Conservation (phyloP, 2,797 vertebrate genomes). For the Cottoperca gobio region DNA sequence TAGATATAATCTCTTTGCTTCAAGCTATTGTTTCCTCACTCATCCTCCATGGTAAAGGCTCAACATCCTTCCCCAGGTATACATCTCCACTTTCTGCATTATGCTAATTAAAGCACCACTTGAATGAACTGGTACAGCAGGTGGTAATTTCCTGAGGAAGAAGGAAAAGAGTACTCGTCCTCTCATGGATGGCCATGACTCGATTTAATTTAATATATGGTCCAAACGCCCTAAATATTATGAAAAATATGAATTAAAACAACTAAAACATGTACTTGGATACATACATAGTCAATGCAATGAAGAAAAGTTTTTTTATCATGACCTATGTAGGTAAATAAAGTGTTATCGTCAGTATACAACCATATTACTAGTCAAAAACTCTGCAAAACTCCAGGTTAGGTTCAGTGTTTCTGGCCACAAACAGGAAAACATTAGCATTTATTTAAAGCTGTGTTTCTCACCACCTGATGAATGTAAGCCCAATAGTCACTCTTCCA, state of each 20-base stretch:
- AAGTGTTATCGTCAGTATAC: background rate
- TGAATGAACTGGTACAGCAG: background rate
- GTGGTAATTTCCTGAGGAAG: background rate
- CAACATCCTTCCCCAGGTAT: background rate
- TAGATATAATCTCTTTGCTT: constrained; percentile 46
- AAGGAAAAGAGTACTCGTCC: background rate
- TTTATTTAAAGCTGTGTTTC: background rate
- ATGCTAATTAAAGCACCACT: background rate
- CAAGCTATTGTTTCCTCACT: constrained; percentile 32
- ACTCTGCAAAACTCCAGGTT: no score
- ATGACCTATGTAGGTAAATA: background rate
- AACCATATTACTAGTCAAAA: background rate
- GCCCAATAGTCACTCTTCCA: background rate
- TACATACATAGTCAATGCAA: background rate
- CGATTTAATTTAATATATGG: background rate
- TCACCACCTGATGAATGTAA: background rate
- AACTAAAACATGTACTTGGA: background rate
- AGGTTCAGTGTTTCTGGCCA: no score
- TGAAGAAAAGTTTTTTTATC: background rate
- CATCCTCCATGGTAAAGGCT: constrained; percentile 4
- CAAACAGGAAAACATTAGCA: background rate
- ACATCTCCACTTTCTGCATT: constrained; percentile 14
- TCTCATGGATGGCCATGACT: background rate
- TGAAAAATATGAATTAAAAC: background rate
- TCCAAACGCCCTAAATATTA: background rate